Conservation (phyloP, 2,888 invertebrate species). For the Candidula unifasciata region DNA sequence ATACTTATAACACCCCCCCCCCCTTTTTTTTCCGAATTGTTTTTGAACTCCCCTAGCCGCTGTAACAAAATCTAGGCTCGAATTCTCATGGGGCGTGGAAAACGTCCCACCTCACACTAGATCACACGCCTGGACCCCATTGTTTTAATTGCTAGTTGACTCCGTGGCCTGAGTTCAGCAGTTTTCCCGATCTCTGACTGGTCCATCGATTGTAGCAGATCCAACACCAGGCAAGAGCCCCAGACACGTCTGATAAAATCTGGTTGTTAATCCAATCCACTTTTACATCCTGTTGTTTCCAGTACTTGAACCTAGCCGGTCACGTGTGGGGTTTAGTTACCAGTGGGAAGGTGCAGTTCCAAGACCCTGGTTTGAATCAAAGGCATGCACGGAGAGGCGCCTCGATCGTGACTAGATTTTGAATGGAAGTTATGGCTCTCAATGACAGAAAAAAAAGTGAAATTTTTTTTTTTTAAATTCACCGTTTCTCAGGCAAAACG, state of each 20-base stretch:
- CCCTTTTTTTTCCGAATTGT: too few species aligned
- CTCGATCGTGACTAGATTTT: neutral
- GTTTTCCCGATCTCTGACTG: too few species aligned
- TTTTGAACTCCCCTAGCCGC: too few species aligned
- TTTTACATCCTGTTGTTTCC: conserved; percentile 6
- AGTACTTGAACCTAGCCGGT: neutral
- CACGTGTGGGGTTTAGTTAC: neutral
- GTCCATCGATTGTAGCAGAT: too few species aligned
- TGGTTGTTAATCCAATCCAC: conserved; percentile 20
- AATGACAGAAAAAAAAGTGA: neutral
- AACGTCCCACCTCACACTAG: neutral
- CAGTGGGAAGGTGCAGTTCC: neutral
- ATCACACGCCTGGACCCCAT: neutral
- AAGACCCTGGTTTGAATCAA: neutral
- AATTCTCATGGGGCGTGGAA: too few species aligned
- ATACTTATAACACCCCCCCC: too few species aligned
- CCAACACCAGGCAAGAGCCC: neutral
- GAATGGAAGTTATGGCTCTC: neutral
- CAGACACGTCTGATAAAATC: neutral
- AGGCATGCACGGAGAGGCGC: neutral
- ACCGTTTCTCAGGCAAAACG: too few species aligned
- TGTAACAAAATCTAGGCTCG: too few species aligned
- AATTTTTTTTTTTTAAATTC: too few species aligned
- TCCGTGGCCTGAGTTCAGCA: neutral
- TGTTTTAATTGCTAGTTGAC: conserved; percentile 34